Conservation (phyloP, 2,797 vertebrate genomes). For the Telmatherina bonti region DNA sequence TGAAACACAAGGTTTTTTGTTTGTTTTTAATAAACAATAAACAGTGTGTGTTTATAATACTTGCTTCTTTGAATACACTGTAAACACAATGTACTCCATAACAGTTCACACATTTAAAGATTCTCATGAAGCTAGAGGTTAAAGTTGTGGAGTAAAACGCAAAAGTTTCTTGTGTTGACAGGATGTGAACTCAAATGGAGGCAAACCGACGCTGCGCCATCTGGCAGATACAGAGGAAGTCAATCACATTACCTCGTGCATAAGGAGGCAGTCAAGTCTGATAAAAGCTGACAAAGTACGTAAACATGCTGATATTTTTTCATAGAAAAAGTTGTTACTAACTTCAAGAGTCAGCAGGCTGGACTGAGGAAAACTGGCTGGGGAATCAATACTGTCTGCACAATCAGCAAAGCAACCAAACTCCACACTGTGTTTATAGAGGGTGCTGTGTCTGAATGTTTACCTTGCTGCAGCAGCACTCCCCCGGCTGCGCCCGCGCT, state of each 20-base stretch:
- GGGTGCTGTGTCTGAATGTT: conserved; percentile 21
- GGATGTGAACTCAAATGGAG: neutral
- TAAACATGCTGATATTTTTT: conserved; percentile 32
- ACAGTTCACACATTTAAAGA: neutral
- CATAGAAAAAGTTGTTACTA: conserved; percentile 28
- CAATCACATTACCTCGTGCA: conserved; percentile 2
- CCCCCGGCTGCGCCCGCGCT: conserved; percentile 82
- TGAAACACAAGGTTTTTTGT: conserved; percentile 53
- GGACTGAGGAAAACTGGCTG: conserved; percentile 16
- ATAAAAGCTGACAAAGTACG: conserved; percentile 37
- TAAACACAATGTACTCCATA: neutral
- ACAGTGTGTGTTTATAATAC: too few species aligned
- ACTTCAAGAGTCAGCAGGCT: conserved; percentile 45
- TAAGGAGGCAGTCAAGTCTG: conserved; percentile 14
- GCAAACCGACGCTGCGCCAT: neutral
- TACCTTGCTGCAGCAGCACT: conserved; percentile 90
- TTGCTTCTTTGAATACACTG: neutral
- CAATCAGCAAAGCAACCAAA: conserved; percentile 51
- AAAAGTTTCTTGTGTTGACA: too few species aligned
- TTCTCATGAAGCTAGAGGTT: neutral
- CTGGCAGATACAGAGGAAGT: neutral
- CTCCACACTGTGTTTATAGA: conserved; percentile 25
- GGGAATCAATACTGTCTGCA: conserved; percentile 60
- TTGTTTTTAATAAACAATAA: neutral
- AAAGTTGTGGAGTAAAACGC: neutral